Percentiles rank a stretch among this genome's conserved stretches.
phyloP scores from a whole-genome alignment of 2,888 invertebrate species.

The Parapristionchus giblindavisi region DNA sequence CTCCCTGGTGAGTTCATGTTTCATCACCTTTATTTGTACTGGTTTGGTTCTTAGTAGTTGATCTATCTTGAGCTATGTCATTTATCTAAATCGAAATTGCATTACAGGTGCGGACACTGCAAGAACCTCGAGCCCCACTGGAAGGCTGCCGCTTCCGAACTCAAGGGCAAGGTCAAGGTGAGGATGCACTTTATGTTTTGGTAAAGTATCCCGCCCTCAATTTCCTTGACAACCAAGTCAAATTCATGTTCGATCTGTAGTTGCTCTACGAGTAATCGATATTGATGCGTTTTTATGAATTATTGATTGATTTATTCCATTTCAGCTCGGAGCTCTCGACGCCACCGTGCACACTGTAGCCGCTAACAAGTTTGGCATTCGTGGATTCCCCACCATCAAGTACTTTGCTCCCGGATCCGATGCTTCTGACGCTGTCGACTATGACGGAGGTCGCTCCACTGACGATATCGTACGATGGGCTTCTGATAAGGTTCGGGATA shows the following conservation, averaged over 20 bases:
- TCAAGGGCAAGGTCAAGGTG: constrained; percentile 89
- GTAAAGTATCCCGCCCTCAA: background rate
- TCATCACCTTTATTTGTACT: constrained; percentile 74
- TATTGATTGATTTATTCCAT: background rate
- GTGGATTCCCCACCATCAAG: constrained; percentile 96
- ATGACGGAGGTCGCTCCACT: constrained; percentile 89
- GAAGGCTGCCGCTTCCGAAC: constrained; percentile 90
- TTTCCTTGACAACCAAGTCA: background rate
- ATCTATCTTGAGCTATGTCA: background rate
- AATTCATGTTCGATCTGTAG: background rate
- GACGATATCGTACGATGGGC: constrained; percentile 90
- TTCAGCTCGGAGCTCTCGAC: constrained; percentile 86
- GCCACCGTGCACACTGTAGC: constrained; percentile 88
- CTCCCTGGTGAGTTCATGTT: constrained; percentile 73
- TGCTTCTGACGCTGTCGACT: constrained; percentile 77
- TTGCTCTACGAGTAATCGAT: background rate
- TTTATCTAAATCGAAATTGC: background rate
- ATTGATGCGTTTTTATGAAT: background rate
- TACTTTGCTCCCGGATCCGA: constrained; percentile 75
- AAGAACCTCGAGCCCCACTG: constrained; percentile 95
- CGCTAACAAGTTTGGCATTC: constrained; percentile 83
- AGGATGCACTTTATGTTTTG: constrained; percentile 5
- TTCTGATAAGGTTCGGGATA: constrained; percentile 44
- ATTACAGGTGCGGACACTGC: constrained; percentile 83
- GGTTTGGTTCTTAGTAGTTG: background rate